Conservation (phyloP, 2,797 vertebrate genomes). For the Scolopax bukidnonensis region DNA sequence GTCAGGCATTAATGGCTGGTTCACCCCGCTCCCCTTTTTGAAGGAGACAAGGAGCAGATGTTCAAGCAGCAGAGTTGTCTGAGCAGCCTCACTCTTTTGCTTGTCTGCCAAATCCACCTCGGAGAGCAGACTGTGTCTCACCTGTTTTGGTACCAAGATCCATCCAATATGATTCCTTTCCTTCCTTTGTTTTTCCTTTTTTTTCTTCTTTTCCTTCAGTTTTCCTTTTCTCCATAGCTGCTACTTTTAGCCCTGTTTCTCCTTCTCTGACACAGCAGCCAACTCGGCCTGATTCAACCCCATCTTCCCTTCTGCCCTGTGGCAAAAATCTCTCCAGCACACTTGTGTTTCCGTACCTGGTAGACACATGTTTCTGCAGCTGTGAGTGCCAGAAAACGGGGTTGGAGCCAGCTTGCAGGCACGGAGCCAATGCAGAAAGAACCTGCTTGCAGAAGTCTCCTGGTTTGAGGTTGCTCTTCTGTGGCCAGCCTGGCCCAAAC, state of each 20-base stretch:
- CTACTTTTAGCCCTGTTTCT: background rate
- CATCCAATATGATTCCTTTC: background rate
- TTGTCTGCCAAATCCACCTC: constrained; percentile 3
- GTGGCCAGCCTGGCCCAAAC: background rate
- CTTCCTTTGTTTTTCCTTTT: background rate
- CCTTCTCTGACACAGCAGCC: background rate
- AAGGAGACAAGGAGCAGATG: constrained; percentile 25
- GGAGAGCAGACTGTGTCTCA: background rate
- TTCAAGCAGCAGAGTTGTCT: background rate
- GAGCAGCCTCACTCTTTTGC: background rate
- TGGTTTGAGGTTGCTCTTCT: background rate
- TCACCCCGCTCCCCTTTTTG: background rate
- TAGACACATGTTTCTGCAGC: background rate
- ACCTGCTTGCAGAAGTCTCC: background rate
- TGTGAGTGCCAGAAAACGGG: background rate
- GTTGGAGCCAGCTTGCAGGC: background rate
- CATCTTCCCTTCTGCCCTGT: background rate
- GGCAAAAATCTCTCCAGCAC: background rate
- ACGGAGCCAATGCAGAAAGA: background rate
- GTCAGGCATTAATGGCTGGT: background rate
- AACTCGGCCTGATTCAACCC: background rate
- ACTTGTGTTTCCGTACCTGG: background rate
- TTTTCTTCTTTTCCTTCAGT: rapidly evolving
- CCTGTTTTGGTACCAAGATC: background rate
- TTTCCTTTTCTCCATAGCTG: background rate